Evolutionary conservation across 2,113 vertebrate species (phyloP), one percentile per base, ranked within the genome.

Genomic region (Columbina picui): DNA sequence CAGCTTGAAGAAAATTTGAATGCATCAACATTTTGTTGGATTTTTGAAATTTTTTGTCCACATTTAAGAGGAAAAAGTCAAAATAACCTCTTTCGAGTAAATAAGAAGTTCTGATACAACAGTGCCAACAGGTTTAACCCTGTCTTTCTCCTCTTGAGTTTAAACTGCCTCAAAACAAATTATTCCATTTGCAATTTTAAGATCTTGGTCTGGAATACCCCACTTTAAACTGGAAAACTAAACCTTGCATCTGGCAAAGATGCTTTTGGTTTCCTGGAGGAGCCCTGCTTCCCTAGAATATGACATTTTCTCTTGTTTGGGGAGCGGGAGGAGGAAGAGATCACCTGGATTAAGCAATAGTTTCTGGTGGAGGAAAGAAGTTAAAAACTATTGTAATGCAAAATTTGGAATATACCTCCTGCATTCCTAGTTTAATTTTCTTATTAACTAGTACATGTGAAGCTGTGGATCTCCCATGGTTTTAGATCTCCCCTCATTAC

Each of bases 11-110:
- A n/a, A 86, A 92, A 67, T 84, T 36, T 83, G 75, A 47, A 87
- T 67, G 38, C 43, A 38, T 91, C 70, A 91, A 83, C 34, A 18
- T 74, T 65, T 83, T 83, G 67, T 69, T 63, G 41, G 16, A 50
- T 29, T 93, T 45, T 78, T 60, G 21, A 81, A 80, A 50, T 30
- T 88, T 90, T 75, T 93, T 13, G 32, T 87, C 53, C 45, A 34
- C 26, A 55, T 60, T 69, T 92, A 87, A 82, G 53, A 91, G 32
- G 52, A 80, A 65, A 63, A 81, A 75, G 81, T 78, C 84, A 92
- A 93, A 97, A 84, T 26, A 93, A 84, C 68, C n/a, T 55, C 18
- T 84, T 92, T 78, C 30, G 53, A 63, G n/a, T 71, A 73, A 90
- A 36, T 22, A 87, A 57, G 52, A n/a, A 86, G 3, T 43, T 91